Conservation (phyloP, 1,140 invertebrate genomes). For the Gryllus bimaculatus region DNA sequence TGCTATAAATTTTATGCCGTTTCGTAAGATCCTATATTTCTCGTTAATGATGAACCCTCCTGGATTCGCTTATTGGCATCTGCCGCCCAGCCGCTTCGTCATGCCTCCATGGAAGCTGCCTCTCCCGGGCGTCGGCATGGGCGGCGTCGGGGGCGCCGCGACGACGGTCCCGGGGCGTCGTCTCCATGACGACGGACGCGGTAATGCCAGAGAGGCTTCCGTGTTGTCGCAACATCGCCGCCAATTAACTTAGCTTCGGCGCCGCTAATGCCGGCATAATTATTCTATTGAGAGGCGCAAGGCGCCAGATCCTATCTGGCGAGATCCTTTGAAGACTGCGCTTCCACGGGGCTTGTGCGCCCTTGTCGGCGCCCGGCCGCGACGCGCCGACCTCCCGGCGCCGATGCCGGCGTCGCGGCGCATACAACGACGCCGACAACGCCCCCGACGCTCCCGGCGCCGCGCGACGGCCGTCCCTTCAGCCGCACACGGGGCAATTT, state of each 20-base stretch:
- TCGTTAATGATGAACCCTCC: too few species aligned
- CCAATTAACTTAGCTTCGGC: slow-evolving; percentile 1
- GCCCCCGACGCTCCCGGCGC: too few species aligned
- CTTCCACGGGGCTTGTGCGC: neutral
- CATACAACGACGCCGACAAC: neutral
- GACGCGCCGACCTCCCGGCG: neutral
- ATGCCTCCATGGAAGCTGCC: too few species aligned
- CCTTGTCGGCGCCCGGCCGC: neutral
- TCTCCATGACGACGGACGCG: neutral
- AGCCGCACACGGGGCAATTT: too few species aligned
- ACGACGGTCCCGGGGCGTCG: too few species aligned
- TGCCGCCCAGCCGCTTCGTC: too few species aligned
- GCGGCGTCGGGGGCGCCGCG: too few species aligned
- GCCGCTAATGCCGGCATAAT: neutral
- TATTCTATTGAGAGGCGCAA: neutral
- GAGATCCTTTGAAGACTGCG: neutral
- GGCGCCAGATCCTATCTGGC: neutral
- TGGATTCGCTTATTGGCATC: too few species aligned
- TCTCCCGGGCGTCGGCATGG: too few species aligned
- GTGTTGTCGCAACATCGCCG: neutral
- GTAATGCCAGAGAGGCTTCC: neutral
- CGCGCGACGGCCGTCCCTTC: neutral
- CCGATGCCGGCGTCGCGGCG: neutral
- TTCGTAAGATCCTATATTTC: too few species aligned
- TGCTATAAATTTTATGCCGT: too few species aligned